Conservation (phyloP, 1,140 invertebrate genomes). For the Anastatus disparis region DNA sequence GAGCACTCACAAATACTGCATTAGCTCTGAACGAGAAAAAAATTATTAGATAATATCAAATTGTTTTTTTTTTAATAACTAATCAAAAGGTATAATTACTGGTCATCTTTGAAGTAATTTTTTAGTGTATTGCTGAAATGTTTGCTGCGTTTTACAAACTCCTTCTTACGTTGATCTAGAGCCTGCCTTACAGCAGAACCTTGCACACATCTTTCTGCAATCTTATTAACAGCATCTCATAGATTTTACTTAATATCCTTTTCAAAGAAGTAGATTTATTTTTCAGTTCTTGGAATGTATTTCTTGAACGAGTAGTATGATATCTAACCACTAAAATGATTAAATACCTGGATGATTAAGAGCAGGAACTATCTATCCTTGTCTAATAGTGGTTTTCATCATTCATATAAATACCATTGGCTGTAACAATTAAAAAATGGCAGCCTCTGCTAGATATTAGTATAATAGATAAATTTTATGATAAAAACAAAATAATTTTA, state of each 20-base stretch:
- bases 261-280: slow-evolving; percentile 92
- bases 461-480: too few species aligned
- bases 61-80: slow-evolving; percentile 1
- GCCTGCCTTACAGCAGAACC: slow-evolving; percentile 86
- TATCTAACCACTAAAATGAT: slow-evolving; percentile 82
- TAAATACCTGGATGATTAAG: slow-evolving; percentile 85
- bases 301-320: slow-evolving; percentile 88
- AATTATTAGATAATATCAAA: slow-evolving; percentile 35
- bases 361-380: too few species aligned
- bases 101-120: slow-evolving; percentile 98
- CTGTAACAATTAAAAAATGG: too few species aligned
- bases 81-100: slow-evolving; percentile 79
- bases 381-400: too few species aligned
- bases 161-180: slow-evolving; percentile 95
- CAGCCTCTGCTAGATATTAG: too few species aligned
- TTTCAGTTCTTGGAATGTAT: slow-evolving; percentile 97
- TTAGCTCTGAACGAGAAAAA: slow-evolving; percentile 82
- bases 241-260: slow-evolving; percentile 94
- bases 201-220: slow-evolving; percentile 84
- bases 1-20: slow-evolving; percentile 95
- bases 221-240: slow-evolving; percentile 94
- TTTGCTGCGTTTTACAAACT: slow-evolving; percentile 99
- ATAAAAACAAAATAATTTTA: too few species aligned
- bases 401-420: too few species aligned
- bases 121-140: slow-evolving; percentile 98